Conservation (phyloP, 2,888 invertebrate genomes). For the Vannuccia rotundouncinata region DNA sequence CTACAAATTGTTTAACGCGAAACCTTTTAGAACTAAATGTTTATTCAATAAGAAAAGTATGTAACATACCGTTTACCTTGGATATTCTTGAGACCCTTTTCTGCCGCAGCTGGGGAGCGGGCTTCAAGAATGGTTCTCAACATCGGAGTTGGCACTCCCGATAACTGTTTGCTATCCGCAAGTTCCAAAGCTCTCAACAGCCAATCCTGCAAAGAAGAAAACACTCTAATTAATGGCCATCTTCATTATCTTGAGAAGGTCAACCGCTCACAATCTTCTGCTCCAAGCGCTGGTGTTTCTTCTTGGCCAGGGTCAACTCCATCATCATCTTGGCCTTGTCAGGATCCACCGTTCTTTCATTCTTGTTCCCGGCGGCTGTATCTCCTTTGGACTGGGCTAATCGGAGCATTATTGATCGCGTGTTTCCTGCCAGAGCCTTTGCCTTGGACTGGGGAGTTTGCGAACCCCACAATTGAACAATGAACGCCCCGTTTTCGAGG, state of each 20-base stretch:
- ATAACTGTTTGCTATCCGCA: background rate
- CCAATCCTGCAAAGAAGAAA: background rate
- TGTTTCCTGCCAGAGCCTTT: background rate
- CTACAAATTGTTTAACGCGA: too few species aligned
- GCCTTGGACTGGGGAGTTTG: background rate
- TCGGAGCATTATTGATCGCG: background rate
- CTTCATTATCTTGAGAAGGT: too few species aligned
- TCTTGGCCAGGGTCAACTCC: background rate
- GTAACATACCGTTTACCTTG: background rate
- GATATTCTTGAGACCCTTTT: background rate
- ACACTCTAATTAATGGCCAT: too few species aligned
- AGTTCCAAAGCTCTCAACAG: background rate
- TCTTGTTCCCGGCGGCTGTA: background rate
- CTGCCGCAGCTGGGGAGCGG: background rate
- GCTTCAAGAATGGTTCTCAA: background rate
- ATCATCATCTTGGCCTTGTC: background rate
- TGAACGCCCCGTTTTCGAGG: background rate
- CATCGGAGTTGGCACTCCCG: background rate
- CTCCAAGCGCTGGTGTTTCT: background rate
- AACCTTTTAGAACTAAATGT: too few species aligned
- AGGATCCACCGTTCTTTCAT: background rate
- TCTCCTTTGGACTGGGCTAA: background rate
- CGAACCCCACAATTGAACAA: background rate
- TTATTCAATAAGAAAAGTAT: too few species aligned
- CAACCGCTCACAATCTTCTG: background rate